These are phyloP conservation scores for Drosophila prosaltans DNA, from an alignment of 1,140 invertebrate species.

Conservation along the genomic window DNA sequence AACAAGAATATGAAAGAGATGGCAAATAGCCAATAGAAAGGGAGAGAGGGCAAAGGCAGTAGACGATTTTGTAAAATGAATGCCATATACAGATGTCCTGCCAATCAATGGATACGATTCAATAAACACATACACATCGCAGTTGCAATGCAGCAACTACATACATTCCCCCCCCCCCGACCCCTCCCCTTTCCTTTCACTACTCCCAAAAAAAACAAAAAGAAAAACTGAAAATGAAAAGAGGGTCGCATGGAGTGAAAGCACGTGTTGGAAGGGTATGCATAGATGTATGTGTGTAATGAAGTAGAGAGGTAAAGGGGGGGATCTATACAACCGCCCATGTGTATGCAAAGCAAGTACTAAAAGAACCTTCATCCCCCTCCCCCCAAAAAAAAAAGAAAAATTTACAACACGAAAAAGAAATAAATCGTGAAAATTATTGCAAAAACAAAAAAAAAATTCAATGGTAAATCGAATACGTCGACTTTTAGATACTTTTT, in stretches of 20 bases:
- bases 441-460: slow-evolving; percentile 44
- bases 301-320: no score
- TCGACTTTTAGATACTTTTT: slow-evolving; percentile 16
- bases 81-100: slow-evolving; percentile 83
- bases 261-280: no score
- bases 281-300: no score
- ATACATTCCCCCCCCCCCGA: no score
- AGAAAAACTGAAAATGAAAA: no score
- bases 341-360: neutral
- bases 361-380: neutral
- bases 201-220: no score
- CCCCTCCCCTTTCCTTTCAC: no score
- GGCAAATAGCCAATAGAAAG: slow-evolving; percentile 1
- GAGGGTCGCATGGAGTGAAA: no score
- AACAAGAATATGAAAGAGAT: slow-evolving; percentile 7
- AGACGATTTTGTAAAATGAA: slow-evolving; percentile 71
- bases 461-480: slow-evolving; percentile 19
- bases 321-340: no score
- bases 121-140: slow-evolving; percentile 78
- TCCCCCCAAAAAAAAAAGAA: slow-evolving; percentile 18
- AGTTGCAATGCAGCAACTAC: slow-evolving; percentile 39
- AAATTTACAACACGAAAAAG: slow-evolving; percentile 73
- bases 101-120: slow-evolving; percentile 83
- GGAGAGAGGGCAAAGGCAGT: neutral
- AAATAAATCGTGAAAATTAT: slow-evolving; percentile 78